Evolutionary conservation across 2,113 vertebrate species (phyloP), one percentile per base, ranked within the genome.

Genomic region (Anolis carolinensis): DNA sequence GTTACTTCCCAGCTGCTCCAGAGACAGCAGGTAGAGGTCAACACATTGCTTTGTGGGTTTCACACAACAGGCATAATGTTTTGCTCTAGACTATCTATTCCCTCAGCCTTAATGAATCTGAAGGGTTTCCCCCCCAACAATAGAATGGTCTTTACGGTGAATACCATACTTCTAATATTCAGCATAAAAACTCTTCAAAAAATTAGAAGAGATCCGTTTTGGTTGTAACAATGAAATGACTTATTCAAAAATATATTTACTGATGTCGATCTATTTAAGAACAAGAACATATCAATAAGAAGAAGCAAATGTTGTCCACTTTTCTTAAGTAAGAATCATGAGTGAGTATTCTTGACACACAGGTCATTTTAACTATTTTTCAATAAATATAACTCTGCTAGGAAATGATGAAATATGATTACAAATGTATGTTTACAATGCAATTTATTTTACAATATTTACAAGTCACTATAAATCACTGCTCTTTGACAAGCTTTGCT

Each of bases 21-120:
- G 84, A 80, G 83, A 84, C 18, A 90, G 87, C 88, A 92, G 84
- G 88, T 87, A 90, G 88, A 93, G 78, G 90, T 79, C 72, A 55
- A 86, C 79, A 81, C 50, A 88, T 72, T 76, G 23, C 30, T 82
- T n/a, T 73, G 79, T 21, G 82, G 30, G 7, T 63, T 76, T 59
- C 39, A 86, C 50, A 86, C 91, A 86, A 81, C 25, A 67, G 84
- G 32, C 65, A 44, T 86, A 63, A 13, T 86, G 39, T 85, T 11
- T 32, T 81, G 89, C 55, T 88, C 89, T 44, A 1, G n/a, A 34
- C 14, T 10, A 18, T 44, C 78, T 74, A 6, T 59, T 75, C n/a
- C 27, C n/a, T 65, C 76, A 30, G 44, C 25, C 70, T 81, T 65
- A 74, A 48, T 36, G 55, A 67, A 75, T 84, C 52, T 67, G 70